Evolutionary conservation across 2,888 invertebrate genomes (phyloP), one percentile per base, ranked within the genome.

Genomic region (Desoria tigrina): DNA sequence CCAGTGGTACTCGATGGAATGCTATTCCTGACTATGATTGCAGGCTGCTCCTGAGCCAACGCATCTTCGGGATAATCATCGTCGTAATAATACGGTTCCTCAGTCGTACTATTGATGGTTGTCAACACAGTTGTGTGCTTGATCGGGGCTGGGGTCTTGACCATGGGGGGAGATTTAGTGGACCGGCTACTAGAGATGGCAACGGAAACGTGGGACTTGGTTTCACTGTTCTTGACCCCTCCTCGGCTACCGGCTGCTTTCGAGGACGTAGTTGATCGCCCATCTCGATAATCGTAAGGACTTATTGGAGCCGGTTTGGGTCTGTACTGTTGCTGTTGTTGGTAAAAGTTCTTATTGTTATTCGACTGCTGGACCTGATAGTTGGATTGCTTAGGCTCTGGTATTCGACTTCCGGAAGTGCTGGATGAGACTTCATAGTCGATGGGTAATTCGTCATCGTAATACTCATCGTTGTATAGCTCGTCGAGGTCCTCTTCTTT

Each of bases 51-150:
- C 32, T 42, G 39, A 6, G 57, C 42, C 16, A 56, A 55, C 54
- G 65, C 68, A 26, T 68, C 68, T 26, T 54, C 58, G 2, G 65
- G 66, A 28, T 69, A 69, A 26, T 83, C 83, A 32, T 79, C 80
- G 63, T 82, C 81, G 61, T 81, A 80, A 14, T 67, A 61, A 67
- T 68, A 63, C 77, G 77, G 65, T 75, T 70, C 74, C 42, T 55
- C 79, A 65, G 79, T 79, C 63, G 84, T 82, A 63, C 84, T 84
- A 61, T 28, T 57, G 4, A 42, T 14, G 6, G 51, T 3, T 24
- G 51, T 9, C 24, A 16, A 9, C 11, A n/a, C 9, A 9, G 45
- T 16, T n/a, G 16, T 45, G 24, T 24, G 26, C 16, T 45, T 42
- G 11, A 32, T 37, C 3, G 9, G 11, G 42, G 42, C 14, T n/a